Base-by-base conservation (phyloP, 2,113 vertebrate genomes). In the Pantherophis guttatus region DNA sequence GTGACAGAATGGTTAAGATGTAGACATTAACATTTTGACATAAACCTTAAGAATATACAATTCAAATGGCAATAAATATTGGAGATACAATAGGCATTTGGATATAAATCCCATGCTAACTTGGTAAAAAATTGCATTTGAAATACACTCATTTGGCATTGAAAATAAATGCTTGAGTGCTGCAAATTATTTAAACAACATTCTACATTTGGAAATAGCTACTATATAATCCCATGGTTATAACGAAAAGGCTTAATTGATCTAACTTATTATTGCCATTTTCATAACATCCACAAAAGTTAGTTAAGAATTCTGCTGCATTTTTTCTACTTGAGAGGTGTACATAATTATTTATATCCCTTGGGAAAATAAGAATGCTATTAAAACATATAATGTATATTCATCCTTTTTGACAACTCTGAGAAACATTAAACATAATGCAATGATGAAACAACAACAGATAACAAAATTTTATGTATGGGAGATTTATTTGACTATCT, bases 201-300 rank as follows among this genome's bases (percentile, higher is more conserved):
- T 58, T 89, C 81, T 92, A 92, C 85, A 48, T 89, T 95, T 95
- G 88, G 44, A 59, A 91, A 26, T 39, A 86, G 62, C 10, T 93
- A 70, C 94, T 93, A 90, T 24, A 92, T 95, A 24, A 53, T 24
- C 91, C 85, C 12, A 52, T 10, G 88, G 90, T 54, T 0, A 0
- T 0, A 0, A 0, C 0, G 54, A 90, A 75, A 62, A 59, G 93
- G 55, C 48, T 4, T 89, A 95, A 87, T 0, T 0, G 87, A 93
- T 94, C 92, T 91, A 92, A 92, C 92, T 58, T 87, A 93, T 53
- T 89, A 85, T 26, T 89, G 87, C 70, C 0, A 0, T 90, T 91
- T 92, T 92, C 0, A 5, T 50, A 87, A 50, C n/a, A 75, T 21
- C 17, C 33, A 81, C 75, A 81, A 39, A 81, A 8, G 0, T 39